These are phyloP conservation scores for Antigone vipio DNA, from an alignment of 2,113 vertebrate species.

Conservation along the genomic window DNA sequence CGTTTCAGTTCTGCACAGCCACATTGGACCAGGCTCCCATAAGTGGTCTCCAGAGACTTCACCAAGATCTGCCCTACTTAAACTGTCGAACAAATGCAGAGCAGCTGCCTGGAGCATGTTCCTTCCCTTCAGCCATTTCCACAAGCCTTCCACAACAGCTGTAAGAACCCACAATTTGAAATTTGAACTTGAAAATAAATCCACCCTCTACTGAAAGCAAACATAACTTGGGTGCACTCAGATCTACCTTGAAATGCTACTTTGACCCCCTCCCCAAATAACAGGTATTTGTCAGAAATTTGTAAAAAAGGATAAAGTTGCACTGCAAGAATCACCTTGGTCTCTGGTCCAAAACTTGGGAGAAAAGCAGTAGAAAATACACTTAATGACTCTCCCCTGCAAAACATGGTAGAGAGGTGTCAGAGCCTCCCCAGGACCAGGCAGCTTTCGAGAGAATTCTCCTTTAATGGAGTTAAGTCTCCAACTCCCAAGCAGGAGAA, in stretches of 20 bases:
- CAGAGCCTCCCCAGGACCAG: background rate
- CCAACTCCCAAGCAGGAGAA: background rate
- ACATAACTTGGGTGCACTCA: background rate
- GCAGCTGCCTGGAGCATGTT: fast-evolving
- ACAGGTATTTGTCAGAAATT: background rate
- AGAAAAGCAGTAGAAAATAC: too few species aligned
- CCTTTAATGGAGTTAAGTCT: background rate
- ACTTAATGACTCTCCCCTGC: too few species aligned
- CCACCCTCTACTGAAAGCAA: background rate
- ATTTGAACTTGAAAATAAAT: background rate
- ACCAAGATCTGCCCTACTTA: background rate
- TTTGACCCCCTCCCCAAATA: background rate
- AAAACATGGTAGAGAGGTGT: fast-evolving
- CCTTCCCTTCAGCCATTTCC: background rate
- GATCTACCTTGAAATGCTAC: background rate
- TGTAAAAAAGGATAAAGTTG: background rate
- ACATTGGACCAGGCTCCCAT: background rate
- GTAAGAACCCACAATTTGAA: background rate
- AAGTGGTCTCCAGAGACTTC: too few species aligned
- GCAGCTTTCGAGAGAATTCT: background rate
- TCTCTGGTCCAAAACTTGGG: background rate
- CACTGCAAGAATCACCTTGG: too few species aligned
- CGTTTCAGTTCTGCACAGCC: background rate
- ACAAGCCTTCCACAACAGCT: background rate
- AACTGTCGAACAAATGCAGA: background rate